Evolutionary conservation across 2,888 invertebrate species (phyloP).

Genomic region (Cantharis flavilabris): DNA sequence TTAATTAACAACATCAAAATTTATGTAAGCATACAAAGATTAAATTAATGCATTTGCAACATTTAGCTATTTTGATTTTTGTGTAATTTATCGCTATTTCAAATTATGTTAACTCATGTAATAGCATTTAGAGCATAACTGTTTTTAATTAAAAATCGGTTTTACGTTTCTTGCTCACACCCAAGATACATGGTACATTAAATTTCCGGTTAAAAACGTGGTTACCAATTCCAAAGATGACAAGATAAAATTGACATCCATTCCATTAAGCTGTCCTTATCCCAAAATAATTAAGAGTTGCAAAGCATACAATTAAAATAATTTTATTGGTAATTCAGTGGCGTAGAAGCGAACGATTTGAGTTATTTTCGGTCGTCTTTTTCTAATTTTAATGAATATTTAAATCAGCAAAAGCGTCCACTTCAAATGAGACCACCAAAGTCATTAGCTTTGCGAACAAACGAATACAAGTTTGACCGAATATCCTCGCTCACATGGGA

Average conservation of each 20-base stretch:
- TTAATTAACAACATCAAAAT: neutral
- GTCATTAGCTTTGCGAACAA: neutral
- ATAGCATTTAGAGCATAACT: neutral
- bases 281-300: neutral
- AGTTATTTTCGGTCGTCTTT: neutral
- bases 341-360: neutral
- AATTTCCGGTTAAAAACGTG: neutral
- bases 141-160: neutral
- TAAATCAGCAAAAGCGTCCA: neutral
- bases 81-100: neutral
- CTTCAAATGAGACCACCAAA: neutral
- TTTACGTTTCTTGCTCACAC: neutral
- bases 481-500: neutral
- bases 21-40: neutral
- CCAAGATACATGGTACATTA: neutral
- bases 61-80: neutral
- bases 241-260: neutral
- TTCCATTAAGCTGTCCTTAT: neutral
- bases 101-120: neutral
- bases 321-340: neutral
- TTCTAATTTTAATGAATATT: neutral
- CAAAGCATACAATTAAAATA: neutral
- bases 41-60: neutral
- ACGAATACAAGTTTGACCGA: neutral
- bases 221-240: neutral